Evolutionary conservation across 2,113 vertebrate species (phyloP).

Genomic region (Burhinus oedicnemus): DNA sequence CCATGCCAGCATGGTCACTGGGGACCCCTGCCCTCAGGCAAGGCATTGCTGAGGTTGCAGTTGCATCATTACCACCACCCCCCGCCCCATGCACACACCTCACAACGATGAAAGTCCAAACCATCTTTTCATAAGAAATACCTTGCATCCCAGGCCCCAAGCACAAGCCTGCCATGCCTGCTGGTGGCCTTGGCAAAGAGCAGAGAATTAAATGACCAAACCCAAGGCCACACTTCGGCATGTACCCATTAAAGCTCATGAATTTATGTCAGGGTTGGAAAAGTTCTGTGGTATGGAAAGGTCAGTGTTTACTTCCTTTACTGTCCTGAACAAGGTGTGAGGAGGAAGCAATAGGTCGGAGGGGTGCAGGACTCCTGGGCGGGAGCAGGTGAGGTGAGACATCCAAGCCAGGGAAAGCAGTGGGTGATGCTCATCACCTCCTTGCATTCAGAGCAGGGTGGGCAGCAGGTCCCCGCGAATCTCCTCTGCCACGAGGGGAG

Average conservation of each 20-base stretch:
- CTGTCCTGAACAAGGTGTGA: neutral
- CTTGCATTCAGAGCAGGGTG: neutral
- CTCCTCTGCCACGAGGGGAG: neutral
- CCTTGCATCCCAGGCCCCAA: neutral
- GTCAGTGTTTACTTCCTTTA: neutral
- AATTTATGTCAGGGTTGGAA: neutral
- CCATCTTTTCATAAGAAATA: neutral
- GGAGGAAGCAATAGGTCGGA: neutral
- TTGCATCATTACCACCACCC: neutral
- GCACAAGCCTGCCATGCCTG: neutral
- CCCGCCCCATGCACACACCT: no score
- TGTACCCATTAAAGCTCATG: neutral
- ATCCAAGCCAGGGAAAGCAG: neutral
- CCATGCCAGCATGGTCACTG: neutral
- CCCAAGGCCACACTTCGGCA: neutral
- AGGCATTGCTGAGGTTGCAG: neutral
- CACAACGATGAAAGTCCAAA: neutral
- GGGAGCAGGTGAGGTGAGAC: rapidly evolving
- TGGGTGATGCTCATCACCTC: neutral
- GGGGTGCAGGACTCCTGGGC: neutral
- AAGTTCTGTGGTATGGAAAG: neutral
- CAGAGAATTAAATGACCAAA: neutral
- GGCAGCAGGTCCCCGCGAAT: neutral
- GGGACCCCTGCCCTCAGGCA: neutral
- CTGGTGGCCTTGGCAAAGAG: neutral